A percentile compares a stretch with the other conserved stretches of the same genome.
These are phyloP conservation scores for Pycnonotus jocosus DNA, from an alignment of 2,113 vertebrate genomes.

Conservation along the genomic window DNA sequence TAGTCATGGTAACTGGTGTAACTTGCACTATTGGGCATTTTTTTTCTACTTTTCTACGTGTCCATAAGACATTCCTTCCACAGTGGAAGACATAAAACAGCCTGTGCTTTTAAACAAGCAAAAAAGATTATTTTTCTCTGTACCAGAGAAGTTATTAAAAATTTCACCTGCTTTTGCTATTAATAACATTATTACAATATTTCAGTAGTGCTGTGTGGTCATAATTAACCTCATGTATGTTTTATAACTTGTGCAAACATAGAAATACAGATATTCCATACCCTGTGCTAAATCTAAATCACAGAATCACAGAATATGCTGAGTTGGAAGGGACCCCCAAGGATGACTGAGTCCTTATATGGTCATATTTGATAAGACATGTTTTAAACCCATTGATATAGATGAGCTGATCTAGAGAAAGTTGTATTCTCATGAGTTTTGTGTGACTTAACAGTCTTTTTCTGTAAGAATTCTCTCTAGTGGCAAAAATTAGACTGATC, in stretches of 20 bases:
- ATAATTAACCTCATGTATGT: neutral
- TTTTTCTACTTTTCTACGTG: neutral
- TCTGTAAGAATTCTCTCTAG: neutral
- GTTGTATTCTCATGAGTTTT: neutral
- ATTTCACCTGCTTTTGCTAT: neutral
- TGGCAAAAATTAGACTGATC: neutral
- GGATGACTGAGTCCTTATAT: neutral
- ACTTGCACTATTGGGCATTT: neutral
- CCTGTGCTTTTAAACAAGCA: neutral
- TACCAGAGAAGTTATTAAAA: neutral
- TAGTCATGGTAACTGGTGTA: neutral
- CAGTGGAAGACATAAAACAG: neutral
- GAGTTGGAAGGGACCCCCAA: neutral
- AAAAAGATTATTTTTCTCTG: neutral
- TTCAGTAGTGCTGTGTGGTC: neutral
- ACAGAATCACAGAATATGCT: neutral
- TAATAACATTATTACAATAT: neutral
- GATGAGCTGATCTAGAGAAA: neutral
- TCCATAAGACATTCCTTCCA: neutral
- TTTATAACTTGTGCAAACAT: neutral
- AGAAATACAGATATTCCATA: neutral
- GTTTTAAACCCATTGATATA: neutral
- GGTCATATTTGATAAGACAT: neutral
- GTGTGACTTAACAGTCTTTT: neutral
- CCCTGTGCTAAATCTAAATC: neutral